phyloP scores from a whole-genome alignment of 2,888 invertebrate genomes.

The Gnatocerus cornutus region DNA sequence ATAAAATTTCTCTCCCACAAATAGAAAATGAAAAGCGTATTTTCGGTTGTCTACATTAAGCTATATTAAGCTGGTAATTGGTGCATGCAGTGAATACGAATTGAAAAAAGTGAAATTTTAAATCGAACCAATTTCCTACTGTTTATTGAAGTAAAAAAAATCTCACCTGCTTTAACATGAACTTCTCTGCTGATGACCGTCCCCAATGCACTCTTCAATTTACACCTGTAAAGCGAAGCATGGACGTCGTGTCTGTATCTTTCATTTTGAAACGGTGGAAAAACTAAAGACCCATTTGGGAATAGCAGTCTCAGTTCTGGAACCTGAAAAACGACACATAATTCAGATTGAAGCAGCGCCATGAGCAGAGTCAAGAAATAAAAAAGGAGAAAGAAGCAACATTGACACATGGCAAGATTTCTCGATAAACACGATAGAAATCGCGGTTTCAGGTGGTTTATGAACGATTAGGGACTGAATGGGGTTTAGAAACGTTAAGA shows the following conservation, averaged over 20 bases:
- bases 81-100: no score
- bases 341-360: constrained; percentile 15
- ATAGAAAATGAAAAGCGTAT: no score
- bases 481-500: no score
- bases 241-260: constrained; percentile 89
- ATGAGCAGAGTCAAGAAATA: constrained; percentile 8
- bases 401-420: neutral
- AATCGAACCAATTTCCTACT: no score
- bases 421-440: constrained; percentile 1
- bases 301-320: constrained; percentile 84
- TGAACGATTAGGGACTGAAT: neutral
- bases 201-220: constrained; percentile 81
- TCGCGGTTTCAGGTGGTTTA: constrained; percentile 3
- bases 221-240: constrained; percentile 85
- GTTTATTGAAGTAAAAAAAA: no score
- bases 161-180: constrained; percentile 90
- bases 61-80: no score
- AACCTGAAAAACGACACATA: constrained; percentile 68
- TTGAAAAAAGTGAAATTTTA: no score
- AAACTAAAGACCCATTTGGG: constrained; percentile 89
- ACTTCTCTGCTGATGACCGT: constrained; percentile 88
- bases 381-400: neutral
- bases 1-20: no score
- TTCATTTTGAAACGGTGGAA: constrained; percentile 88
- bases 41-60: no score